Conservation (phyloP, 2,113 vertebrate species). For the Illadopsis cleaveri region DNA sequence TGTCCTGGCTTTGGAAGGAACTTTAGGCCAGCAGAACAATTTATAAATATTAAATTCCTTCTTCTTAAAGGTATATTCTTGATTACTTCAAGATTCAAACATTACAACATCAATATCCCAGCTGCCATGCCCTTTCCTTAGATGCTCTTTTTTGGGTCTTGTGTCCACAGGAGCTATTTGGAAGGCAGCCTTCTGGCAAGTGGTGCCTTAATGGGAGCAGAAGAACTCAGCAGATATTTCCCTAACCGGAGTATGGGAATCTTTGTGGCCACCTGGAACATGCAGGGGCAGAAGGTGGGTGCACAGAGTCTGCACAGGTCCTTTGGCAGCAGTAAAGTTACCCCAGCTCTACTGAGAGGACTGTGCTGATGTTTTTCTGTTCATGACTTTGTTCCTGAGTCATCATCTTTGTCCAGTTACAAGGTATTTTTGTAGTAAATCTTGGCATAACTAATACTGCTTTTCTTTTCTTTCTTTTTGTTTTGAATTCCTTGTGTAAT, state of each 20-base stretch:
- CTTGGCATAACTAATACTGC: neutral
- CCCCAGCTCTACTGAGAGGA: neutral
- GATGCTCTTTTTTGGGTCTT: neutral
- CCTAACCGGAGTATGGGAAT: slow-evolving; percentile 86
- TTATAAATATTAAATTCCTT: neutral
- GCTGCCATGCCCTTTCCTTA: neutral
- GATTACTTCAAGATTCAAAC: neutral
- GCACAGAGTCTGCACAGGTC: neutral
- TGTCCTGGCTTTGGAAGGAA: neutral
- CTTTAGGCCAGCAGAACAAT: neutral
- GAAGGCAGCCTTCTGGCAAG: slow-evolving; percentile 92
- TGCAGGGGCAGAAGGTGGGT: slow-evolving; percentile 93
- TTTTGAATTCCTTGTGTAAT: neutral
- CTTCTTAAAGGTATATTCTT: neutral
- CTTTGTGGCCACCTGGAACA: slow-evolving; percentile 96
- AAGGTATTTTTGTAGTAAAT: neutral
- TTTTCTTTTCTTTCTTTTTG: neutral
- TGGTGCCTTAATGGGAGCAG: slow-evolving; percentile 90
- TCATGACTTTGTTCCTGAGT: neutral
- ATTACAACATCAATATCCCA: neutral
- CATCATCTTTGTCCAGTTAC: neutral
- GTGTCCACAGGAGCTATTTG: slow-evolving; percentile 87
- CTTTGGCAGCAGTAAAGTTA: neutral
- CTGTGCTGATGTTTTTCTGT: neutral
- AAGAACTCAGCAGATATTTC: slow-evolving; percentile 93